phyloP scores from a whole-genome alignment of 1,140 invertebrate genomes.

The Drosophila parvula region DNA sequence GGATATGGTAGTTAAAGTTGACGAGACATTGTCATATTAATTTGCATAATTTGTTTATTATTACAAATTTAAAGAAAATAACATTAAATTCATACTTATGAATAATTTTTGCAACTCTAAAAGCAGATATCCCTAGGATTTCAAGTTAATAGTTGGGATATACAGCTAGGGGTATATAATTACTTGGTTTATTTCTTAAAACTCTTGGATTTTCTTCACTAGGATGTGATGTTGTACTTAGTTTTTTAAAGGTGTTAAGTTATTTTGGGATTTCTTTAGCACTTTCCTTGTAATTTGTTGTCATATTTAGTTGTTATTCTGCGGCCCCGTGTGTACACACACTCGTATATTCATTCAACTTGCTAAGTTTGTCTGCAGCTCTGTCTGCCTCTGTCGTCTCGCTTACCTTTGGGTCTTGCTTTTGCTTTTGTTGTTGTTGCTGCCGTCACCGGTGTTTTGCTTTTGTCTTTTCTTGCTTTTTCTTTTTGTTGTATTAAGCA shows the following conservation, averaged over 20 bases:
- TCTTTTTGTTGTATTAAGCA: conserved; percentile 15
- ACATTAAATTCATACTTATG: neutral
- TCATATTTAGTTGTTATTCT: conserved; percentile 6
- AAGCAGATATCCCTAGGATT: too few relatives aligned
- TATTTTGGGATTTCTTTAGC: conserved; percentile 6
- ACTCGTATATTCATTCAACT: conserved; percentile 61
- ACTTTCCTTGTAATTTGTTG: conserved; percentile 13
- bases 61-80: neutral
- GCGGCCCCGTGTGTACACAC: neutral
- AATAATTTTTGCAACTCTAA: neutral
- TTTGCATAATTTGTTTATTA: neutral
- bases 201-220: neutral
- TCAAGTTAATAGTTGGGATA: neutral
- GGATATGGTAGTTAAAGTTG: neutral
- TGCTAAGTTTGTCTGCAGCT: conserved; percentile 21
- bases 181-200: neutral
- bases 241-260: neutral
- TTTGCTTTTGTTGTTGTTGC: conserved; percentile 29
- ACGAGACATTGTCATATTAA: neutral
- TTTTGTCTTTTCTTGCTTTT: conserved; percentile 16
- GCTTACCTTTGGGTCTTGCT: conserved; percentile 35
- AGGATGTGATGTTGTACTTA: neutral
- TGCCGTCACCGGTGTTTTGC: conserved; percentile 29
- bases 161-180: neutral
- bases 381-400: conserved; percentile 32